These are phyloP conservation scores for Leptopilina boulardi DNA, from an alignment of 1,140 invertebrate genomes.

Conservation along the genomic window DNA sequence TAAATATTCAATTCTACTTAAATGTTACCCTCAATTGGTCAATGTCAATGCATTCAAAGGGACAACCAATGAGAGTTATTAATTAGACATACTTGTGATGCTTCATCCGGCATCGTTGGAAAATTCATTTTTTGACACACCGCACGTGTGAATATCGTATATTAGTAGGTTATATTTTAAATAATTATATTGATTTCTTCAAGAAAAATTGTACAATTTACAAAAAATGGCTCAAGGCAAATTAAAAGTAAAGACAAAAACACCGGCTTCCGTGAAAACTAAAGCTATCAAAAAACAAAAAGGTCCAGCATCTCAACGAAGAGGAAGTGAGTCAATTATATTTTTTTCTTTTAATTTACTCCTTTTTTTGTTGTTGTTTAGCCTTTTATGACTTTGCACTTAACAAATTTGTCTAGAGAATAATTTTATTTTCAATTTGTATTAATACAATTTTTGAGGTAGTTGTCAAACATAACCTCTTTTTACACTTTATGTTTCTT, in stretches of 20 bases:
- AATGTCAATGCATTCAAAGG: no score
- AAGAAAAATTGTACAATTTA: not conserved
- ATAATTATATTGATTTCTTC: conserved; percentile 17
- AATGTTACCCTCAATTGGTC: no score
- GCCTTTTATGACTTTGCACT: not conserved
- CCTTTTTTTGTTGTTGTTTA: not conserved
- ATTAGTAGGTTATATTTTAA: conserved; percentile 1
- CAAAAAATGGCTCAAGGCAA: conserved; percentile 79
- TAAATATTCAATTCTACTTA: no score
- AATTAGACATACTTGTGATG: not conserved
- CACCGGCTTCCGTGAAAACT: conserved; percentile 72
- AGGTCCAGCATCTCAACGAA: conserved; percentile 71
- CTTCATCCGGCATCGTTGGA: not conserved
- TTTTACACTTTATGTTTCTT: no score
- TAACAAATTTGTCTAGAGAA: not conserved
- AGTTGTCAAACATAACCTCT: no score
- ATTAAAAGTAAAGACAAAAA: conserved; percentile 78
- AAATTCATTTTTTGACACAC: not conserved
- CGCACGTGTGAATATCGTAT: not conserved
- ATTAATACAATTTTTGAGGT: no score
- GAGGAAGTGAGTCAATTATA: conserved; percentile 73
- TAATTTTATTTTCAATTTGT: no score
- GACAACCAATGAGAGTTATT: not conserved
- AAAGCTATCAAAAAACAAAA: conserved; percentile 68
- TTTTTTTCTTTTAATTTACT: conserved; percentile 7